phyloP scores from a whole-genome alignment of 2,888 invertebrate species.

The Pyralis farinalis region DNA sequence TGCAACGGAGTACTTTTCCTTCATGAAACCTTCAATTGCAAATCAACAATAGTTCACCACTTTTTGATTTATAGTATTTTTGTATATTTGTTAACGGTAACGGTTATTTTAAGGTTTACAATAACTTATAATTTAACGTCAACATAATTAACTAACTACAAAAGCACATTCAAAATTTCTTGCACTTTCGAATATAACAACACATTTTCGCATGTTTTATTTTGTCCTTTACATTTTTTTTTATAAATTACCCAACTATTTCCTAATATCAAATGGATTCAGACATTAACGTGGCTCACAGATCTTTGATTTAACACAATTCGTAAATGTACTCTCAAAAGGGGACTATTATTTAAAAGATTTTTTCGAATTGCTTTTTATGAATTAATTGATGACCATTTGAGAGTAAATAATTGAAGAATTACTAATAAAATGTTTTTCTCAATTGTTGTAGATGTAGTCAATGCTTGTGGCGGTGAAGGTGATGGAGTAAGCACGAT shows the following conservation, averaged over 20 bases:
- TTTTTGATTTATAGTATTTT: conserved; percentile 1
- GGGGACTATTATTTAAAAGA: no score
- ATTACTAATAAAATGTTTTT: conserved; percentile 61
- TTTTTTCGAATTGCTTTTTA: no score
- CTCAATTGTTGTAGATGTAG: conserved; percentile 89
- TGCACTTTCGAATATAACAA: conserved; percentile 15
- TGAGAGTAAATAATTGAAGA: conserved; percentile 11
- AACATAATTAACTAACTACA: conserved; percentile 18
- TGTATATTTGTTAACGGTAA: conserved; percentile 17
- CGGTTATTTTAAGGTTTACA: conserved; percentile 20
- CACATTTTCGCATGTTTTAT: conserved; percentile 9
- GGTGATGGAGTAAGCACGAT: conserved; percentile 84
- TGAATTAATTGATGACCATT: conserved; percentile 4
- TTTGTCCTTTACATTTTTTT: conserved; percentile 1
- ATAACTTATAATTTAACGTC: conserved; percentile 9
- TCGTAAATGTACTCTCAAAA: no score
- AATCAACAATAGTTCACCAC: conserved; percentile 1
- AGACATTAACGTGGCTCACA: not conserved
- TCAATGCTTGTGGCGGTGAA: conserved; percentile 94
- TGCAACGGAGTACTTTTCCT: no score
- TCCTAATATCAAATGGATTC: not conserved
- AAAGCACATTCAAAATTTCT: conserved; percentile 16
- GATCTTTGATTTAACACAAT: no score
- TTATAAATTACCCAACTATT: conserved; percentile 2
- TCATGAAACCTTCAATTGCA: not conserved